Evolutionary conservation across 30 jellyfish, hydroid and myxozoan genomes (phyloP).

Genomic region (Hydractinia echinata): DNA sequence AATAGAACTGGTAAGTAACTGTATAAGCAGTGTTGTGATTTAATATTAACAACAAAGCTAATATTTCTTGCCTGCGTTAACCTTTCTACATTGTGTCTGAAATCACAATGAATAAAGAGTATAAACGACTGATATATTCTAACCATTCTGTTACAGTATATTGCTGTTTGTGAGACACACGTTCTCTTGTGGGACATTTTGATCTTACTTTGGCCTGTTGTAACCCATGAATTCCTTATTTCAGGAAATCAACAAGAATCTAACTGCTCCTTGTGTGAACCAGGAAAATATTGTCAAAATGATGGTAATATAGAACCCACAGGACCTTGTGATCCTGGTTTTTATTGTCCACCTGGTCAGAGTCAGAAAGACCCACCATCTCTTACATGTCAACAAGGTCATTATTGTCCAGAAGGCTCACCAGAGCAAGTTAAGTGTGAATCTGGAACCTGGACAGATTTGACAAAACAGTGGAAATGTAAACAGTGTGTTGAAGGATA

Average conservation of each 20-base stretch:
- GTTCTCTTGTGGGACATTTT: too few species aligned
- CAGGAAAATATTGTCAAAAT: slow-evolving; percentile 81
- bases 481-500: slow-evolving; percentile 71
- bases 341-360: slow-evolving; percentile 89
- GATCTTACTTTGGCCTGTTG: too few species aligned
- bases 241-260: slow-evolving; percentile 54
- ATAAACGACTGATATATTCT: too few species aligned
- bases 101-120: too few species aligned
- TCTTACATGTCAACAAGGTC: slow-evolving; percentile 54
- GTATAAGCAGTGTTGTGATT: not conserved
- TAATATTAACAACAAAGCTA: too few species aligned
- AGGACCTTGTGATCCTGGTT: slow-evolving; percentile 82
- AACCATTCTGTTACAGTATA: too few species aligned
- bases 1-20: slow-evolving; percentile 65
- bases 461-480: slow-evolving; percentile 40
- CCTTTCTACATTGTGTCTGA: too few species aligned
- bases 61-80: too few species aligned
- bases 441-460: slow-evolving; percentile 80
- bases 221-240: not conserved
- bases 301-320: slow-evolving; percentile 65
- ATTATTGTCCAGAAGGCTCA: slow-evolving; percentile 73
- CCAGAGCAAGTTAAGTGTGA: slow-evolving; percentile 70
- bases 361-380: slow-evolving; percentile 44
- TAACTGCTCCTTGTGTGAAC: slow-evolving; percentile 63
- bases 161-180: too few species aligned